Evolutionary conservation across 2,797 vertebrate genomes (phyloP).

Genomic region (Cephalopachus bancanus): DNA sequence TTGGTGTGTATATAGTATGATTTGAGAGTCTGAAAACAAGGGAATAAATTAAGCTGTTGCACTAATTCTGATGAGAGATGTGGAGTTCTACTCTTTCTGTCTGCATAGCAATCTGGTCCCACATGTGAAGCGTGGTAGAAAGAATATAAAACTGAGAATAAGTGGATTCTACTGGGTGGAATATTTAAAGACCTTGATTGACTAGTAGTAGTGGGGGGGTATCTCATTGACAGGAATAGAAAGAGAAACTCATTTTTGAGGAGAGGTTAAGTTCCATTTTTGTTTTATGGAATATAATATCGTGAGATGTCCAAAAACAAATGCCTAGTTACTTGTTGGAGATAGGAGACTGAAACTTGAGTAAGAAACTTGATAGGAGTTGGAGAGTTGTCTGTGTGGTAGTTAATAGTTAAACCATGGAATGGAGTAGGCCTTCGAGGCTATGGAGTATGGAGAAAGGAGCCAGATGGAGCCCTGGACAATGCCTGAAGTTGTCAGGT

Average conservation of each 20-base stretch:
- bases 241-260: slow-evolving; percentile 34
- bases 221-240: slow-evolving; percentile 35
- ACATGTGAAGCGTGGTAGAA: not conserved
- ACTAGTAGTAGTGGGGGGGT: no score
- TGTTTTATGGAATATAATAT: slow-evolving; percentile 1
- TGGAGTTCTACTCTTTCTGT: not conserved
- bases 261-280: slow-evolving; percentile 9
- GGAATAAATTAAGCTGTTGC: slow-evolving; percentile 45
- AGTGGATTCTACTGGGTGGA: not conserved
- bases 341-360: slow-evolving; percentile 36
- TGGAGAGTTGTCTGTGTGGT: slow-evolving; percentile 4
- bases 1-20: not conserved
- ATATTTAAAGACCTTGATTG: slow-evolving; percentile 36
- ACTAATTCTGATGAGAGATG: slow-evolving; percentile 32
- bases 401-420: slow-evolving; percentile 53
- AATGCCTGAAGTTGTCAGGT: not conserved
- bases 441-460: not conserved
- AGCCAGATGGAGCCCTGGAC: slow-evolving; percentile 48
- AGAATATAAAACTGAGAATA: slow-evolving; percentile 45
- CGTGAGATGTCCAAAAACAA: slow-evolving; percentile 8
- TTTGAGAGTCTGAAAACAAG: slow-evolving; percentile 51
- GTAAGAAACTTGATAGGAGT: not conserved
- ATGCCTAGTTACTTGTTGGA: slow-evolving; percentile 25
- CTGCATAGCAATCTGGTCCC: not conserved
- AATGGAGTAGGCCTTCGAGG: slow-evolving; percentile 22